These are phyloP conservation scores for Sinocyclocheilus maitianheensis DNA, from an alignment of 2,113 vertebrate genomes.

Conservation along the genomic window DNA sequence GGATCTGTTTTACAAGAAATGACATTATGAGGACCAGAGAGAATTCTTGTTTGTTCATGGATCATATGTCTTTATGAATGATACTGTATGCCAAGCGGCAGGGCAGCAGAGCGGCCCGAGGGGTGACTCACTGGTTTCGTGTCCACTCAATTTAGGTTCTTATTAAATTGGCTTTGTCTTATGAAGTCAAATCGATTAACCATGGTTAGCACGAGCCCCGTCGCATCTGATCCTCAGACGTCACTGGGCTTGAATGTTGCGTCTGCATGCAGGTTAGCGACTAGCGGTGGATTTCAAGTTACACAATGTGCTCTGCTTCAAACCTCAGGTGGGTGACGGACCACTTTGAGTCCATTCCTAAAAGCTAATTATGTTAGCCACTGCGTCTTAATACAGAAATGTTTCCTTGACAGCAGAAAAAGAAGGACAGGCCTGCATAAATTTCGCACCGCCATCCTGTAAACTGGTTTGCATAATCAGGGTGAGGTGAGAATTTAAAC, in stretches of 20 bases:
- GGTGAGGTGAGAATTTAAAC: constrained; percentile 50
- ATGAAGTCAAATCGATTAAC: constrained; percentile 57
- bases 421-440: constrained; percentile 19
- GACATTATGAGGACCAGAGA: constrained; percentile 42
- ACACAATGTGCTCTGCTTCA: background rate
- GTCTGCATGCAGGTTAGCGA: constrained; percentile 43
- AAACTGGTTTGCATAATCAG: constrained; percentile 39
- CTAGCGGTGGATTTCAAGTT: constrained; percentile 25
- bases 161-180: constrained; percentile 60
- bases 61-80: constrained; percentile 55
- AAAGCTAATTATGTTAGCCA: constrained; percentile 1
- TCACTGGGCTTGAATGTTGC: constrained; percentile 18
- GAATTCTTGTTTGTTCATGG: constrained; percentile 46
- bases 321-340: background rate
- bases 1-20: constrained; percentile 31
- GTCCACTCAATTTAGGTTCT: constrained; percentile 55
- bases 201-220: constrained; percentile 28
- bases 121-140: constrained; percentile 39
- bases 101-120: constrained; percentile 2
- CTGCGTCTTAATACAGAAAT: background rate
- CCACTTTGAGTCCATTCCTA: background rate
- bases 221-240: constrained; percentile 23
- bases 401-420: constrained; percentile 11
- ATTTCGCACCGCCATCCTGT: constrained; percentile 14
- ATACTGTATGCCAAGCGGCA: constrained; percentile 37